These are phyloP conservation scores for Zosterops japonicus DNA, from an alignment of 2,113 vertebrate species.

Conservation along the genomic window DNA sequence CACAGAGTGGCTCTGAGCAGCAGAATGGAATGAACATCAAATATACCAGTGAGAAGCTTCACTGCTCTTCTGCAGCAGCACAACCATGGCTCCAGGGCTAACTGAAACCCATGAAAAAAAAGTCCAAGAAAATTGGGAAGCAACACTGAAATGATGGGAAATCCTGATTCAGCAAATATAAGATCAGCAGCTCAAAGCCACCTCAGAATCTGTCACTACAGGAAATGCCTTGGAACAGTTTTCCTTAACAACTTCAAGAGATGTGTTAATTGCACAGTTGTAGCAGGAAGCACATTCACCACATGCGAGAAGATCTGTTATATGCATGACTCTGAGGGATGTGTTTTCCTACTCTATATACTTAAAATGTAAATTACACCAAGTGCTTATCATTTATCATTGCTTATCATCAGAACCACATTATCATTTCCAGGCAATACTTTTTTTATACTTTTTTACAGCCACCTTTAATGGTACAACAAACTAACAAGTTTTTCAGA, in stretches of 20 bases:
- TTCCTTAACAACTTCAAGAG: background rate
- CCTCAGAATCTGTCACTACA: background rate
- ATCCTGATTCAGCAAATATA: background rate
- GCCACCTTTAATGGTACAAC: background rate
- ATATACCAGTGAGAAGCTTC: background rate
- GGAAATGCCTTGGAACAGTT: background rate
- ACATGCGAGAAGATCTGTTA: background rate
- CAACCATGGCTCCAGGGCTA: background rate
- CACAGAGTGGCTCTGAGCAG: background rate
- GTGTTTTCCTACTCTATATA: background rate
- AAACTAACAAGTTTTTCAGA: constrained; percentile 30
- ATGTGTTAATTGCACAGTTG: background rate
- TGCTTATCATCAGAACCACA: background rate
- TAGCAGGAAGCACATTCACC: background rate
- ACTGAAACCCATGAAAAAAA: background rate
- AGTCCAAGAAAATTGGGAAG: background rate
- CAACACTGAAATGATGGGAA: background rate
- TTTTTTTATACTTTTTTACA: background rate
- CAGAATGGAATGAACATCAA: background rate
- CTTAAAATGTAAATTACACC: background rate
- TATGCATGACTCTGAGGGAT: background rate
- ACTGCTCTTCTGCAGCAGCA: background rate
- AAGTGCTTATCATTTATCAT: background rate
- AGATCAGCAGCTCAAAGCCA: background rate
- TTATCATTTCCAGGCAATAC: background rate